A percentile compares a stretch with the other conserved stretches of the same genome.
These are phyloP conservation scores for Pyxicephalus adspersus DNA, from an alignment of 2,113 vertebrate genomes.

Conservation along the genomic window DNA sequence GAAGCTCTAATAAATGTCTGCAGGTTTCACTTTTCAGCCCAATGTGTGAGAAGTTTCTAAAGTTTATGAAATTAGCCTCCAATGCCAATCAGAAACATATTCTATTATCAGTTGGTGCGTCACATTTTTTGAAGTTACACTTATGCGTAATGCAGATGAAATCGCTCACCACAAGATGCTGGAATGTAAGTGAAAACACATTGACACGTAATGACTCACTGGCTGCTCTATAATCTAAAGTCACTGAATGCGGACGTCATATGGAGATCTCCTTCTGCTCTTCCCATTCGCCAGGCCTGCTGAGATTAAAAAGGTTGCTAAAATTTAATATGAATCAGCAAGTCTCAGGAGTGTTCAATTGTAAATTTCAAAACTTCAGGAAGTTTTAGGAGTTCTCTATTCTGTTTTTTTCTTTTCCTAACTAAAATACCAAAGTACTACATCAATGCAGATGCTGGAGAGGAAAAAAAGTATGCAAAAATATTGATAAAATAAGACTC, in stretches of 20 bases:
- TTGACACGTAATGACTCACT: slow-evolving; percentile 15
- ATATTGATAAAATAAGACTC: no score
- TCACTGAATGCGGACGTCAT: not conserved
- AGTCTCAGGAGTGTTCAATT: no score
- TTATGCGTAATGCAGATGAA: not conserved
- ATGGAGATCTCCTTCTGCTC: not conserved
- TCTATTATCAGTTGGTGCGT: not conserved
- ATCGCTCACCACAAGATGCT: not conserved
- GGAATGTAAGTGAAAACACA: slow-evolving; percentile 21
- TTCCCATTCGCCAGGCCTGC: not conserved
- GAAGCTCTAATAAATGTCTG: not conserved
- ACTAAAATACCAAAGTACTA: no score
- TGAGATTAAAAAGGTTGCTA: no score
- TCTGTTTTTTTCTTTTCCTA: no score
- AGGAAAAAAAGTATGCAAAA: no score
- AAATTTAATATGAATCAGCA: no score
- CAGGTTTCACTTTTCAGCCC: not conserved
- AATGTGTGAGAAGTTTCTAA: not conserved
- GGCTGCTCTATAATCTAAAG: not conserved
- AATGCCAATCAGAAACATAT: no score
- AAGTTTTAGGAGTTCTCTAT: no score
- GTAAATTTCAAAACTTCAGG: no score
- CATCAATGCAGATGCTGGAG: no score
- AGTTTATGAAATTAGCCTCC: not conserved
- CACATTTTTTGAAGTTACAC: not conserved